A percentile compares a stretch with the other conserved stretches of the same genome.
Evolutionary conservation across 1,140 invertebrate genomes (phyloP).

Genomic region (Microplitis mediator): DNA sequence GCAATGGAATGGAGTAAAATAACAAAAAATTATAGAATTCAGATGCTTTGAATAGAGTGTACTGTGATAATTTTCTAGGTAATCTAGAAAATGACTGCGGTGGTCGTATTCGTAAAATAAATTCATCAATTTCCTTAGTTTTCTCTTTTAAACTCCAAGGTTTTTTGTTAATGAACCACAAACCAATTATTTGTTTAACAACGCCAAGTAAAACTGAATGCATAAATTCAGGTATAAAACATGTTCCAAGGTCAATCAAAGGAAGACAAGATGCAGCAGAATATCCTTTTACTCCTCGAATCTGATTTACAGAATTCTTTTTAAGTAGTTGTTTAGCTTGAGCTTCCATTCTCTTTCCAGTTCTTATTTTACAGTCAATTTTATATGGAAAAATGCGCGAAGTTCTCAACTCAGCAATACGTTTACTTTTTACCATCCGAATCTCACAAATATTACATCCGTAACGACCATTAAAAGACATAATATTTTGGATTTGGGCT

Average conservation of each 20-base stretch:
- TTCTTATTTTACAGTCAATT: not conserved
- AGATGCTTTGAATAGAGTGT: conserved; percentile 34
- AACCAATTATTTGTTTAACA: conserved; percentile 20
- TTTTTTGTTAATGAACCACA: conserved; percentile 18
- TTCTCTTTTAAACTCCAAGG: conserved; percentile 26
- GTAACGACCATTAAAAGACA: conserved; percentile 25
- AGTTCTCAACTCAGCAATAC: not conserved
- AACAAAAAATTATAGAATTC: conserved; percentile 34
- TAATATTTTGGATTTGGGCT: conserved; percentile 23
- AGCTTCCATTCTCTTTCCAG: not conserved
- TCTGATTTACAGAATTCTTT: conserved; percentile 3
- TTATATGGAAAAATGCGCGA: not conserved
- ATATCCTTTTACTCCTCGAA: conserved; percentile 33
- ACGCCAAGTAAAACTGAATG: conserved; percentile 36
- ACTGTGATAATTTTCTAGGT: conserved; percentile 22
- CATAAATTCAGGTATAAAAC: conserved; percentile 38
- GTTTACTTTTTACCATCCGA: conserved; percentile 5
- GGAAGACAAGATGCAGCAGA: conserved; percentile 27
- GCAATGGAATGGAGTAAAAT: conserved; percentile 33
- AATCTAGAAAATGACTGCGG: conserved; percentile 30
- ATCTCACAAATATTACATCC: conserved; percentile 28
- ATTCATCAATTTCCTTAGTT: conserved; percentile 20
- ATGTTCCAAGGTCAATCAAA: conserved; percentile 31
- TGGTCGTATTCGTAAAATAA: conserved; percentile 28
- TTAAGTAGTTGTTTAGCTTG: not conserved